Evolutionary conservation across 2,888 invertebrate species (phyloP).

Genomic region (Cantharis rustica): DNA sequence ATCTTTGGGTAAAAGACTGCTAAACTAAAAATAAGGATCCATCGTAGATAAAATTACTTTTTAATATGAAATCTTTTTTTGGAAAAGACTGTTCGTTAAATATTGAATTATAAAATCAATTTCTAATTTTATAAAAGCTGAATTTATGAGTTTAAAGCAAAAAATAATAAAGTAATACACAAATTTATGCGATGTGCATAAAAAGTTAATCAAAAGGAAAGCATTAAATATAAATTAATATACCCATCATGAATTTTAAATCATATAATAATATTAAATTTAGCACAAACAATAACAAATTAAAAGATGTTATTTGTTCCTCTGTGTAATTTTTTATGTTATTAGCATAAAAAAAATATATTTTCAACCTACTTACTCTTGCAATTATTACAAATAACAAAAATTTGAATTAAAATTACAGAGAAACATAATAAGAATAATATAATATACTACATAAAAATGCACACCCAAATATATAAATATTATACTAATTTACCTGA

Average conservation of each 20-base stretch:
- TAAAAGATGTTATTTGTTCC: not conserved
- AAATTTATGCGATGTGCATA: not conserved
- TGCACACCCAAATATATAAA: too few species aligned
- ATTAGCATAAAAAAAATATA: not conserved
- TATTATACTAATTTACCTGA: too few species aligned
- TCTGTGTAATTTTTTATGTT: not conserved
- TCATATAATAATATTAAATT: not conserved
- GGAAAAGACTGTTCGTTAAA: not conserved
- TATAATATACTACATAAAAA: too few species aligned
- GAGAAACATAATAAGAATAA: not conserved
- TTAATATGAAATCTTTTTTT: not conserved
- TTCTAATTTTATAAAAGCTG: not conserved
- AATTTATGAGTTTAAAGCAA: not conserved
- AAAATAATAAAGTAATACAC: not conserved
- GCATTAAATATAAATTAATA: not conserved
- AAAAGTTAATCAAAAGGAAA: not conserved
- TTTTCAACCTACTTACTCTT: not conserved
- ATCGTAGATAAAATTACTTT: not conserved
- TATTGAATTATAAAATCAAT: not conserved
- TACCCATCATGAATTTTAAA: not conserved
- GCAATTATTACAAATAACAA: too few species aligned
- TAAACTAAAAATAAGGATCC: not conserved
- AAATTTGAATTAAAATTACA: too few species aligned
- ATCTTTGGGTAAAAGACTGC: not conserved
- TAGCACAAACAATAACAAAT: not conserved